Percentiles rank a stretch among this genome's conserved stretches.
phyloP scores from a whole-genome alignment of 2,797 vertebrate species.

The Parambassis ranga region DNA sequence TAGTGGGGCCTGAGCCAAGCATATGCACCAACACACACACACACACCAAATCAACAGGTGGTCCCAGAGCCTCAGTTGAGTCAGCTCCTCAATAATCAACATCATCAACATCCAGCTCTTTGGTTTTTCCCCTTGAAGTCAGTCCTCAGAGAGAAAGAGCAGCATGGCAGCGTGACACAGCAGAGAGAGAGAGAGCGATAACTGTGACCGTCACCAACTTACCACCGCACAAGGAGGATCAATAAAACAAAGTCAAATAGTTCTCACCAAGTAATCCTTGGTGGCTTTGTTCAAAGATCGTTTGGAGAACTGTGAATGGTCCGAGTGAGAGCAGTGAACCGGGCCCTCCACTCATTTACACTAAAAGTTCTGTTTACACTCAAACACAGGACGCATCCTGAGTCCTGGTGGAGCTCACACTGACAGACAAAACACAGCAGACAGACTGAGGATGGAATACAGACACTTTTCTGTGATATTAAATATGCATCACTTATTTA shows the following conservation, averaged over 20 bases:
- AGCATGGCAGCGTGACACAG: conserved; percentile 31
- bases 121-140: conserved; percentile 41
- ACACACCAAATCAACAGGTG: conserved; percentile 47
- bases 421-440: background rate
- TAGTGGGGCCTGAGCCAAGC: conserved; percentile 28
- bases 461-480: too few species aligned
- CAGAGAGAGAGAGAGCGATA: conserved; percentile 11
- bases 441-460: background rate
- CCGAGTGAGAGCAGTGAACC: conserved; percentile 3
- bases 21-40: conserved; percentile 14
- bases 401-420: background rate
- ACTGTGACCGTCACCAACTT: conserved; percentile 45
- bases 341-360: conserved; percentile 5
- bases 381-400: conserved; percentile 12
- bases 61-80: conserved; percentile 42
- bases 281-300: conserved; percentile 59
- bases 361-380: conserved; percentile 19
- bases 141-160: conserved; percentile 33
- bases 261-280: conserved; percentile 47
- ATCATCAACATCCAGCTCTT: conserved; percentile 44
- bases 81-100: conserved; percentile 51
- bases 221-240: conserved; percentile 35
- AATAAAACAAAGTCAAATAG: conserved; percentile 70
- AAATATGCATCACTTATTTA: too few species aligned
- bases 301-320: conserved; percentile 32